Evolutionary conservation across 2,113 vertebrate genomes (phyloP).

Genomic region (Elanoides forficatus): DNA sequence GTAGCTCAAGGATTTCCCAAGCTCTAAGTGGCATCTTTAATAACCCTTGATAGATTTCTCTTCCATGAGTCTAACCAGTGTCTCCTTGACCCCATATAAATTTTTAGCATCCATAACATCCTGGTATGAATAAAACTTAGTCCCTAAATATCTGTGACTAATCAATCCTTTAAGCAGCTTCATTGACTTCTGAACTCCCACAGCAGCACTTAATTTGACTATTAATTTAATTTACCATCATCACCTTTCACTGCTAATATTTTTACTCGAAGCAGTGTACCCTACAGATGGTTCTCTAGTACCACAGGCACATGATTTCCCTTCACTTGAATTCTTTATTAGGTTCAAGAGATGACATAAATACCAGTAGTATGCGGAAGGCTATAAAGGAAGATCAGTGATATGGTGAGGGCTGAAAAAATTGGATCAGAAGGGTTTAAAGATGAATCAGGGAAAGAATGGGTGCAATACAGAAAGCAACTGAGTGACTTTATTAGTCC

Average conservation of each 20-base stretch:
- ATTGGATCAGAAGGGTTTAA: neutral
- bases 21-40: neutral
- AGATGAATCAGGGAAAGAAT: neutral
- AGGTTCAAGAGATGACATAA: neutral
- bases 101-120: neutral
- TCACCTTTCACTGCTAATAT: neutral
- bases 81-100: neutral
- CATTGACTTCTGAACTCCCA: neutral
- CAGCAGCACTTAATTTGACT: neutral
- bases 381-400: neutral
- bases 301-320: neutral
- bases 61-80: neutral
- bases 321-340: neutral
- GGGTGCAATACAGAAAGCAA: neutral
- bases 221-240: conserved; percentile 12
- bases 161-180: neutral
- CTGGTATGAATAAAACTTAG: neutral
- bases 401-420: neutral
- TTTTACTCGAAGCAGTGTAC: neutral
- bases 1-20: neutral
- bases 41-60: neutral
- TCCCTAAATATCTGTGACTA: neutral
- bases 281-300: neutral
- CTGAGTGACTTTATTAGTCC: neutral
- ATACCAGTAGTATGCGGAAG: neutral